Percentiles rank a stretch among this genome's conserved stretches.
phyloP scores from a whole-genome alignment of 2,888 invertebrate species.

The Pammene aurita region DNA sequence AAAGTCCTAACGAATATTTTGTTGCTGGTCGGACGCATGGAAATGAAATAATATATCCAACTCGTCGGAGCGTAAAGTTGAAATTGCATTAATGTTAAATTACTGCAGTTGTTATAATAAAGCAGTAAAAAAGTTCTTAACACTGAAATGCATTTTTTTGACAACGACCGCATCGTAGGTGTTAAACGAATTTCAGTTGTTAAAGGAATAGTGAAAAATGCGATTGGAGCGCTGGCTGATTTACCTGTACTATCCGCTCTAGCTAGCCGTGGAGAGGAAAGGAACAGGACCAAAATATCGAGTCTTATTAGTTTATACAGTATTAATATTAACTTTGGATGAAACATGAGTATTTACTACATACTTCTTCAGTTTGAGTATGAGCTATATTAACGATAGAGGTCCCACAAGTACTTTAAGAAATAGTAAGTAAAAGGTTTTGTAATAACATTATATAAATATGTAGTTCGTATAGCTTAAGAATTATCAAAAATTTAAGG shows the following conservation, averaged over 20 bases:
- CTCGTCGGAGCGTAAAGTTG: background rate
- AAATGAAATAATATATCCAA: background rate
- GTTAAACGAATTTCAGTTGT: background rate
- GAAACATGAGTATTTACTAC: conserved; percentile 52
- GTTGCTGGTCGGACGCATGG: background rate
- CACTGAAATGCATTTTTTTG: background rate
- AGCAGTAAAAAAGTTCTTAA: background rate
- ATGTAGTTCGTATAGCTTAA: conserved; percentile 7
- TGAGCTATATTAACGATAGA: conserved; percentile 65
- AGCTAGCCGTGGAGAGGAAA: conserved; percentile 36
- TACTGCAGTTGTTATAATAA: too few relatives aligned
- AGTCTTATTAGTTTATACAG: conserved; percentile 25
- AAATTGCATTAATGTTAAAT: background rate
- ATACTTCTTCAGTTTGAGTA: conserved; percentile 51
- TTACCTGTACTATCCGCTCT: conserved; percentile 27
- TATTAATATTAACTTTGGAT: conserved; percentile 29
- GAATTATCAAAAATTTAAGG: conserved; percentile 2
- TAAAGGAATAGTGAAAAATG: background rate
- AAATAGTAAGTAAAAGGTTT: conserved; percentile 49
- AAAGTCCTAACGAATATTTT: background rate
- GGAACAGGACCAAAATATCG: conserved; percentile 21
- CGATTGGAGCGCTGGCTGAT: background rate
- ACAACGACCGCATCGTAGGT: background rate
- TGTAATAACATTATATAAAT: conserved; percentile 30
- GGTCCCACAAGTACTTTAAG: conserved; percentile 76